Conservation (phyloP, 2,797 vertebrate genomes). For the Spheniscus humboldti region DNA sequence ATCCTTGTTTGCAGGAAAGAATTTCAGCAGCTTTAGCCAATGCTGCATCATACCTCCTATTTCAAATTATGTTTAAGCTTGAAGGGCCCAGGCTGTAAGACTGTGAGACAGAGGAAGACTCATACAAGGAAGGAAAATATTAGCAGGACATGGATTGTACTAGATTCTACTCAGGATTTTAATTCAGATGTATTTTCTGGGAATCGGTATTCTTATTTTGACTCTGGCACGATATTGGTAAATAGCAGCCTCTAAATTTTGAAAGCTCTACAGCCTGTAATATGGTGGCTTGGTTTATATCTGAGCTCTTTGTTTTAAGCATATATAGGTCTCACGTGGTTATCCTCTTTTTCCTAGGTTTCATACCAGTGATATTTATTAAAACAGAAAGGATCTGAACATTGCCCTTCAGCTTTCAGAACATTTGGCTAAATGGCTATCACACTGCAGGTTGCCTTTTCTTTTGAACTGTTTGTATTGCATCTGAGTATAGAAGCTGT, state of each 20-base stretch:
- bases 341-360: not conserved
- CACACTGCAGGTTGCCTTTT: not conserved
- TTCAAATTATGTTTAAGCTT: not conserved
- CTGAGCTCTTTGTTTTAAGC: not conserved
- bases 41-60: not conserved
- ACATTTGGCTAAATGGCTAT: not conserved
- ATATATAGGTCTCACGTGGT: not conserved
- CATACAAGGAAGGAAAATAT: not conserved
- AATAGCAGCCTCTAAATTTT: not conserved
- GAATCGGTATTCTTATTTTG: not conserved
- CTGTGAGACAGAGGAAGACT: not conserved
- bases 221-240: not conserved
- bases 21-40: not conserved
- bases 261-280: not conserved
- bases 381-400: not conserved
- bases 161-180: not conserved
- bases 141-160: not conserved
- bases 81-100: not conserved
- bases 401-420: not conserved
- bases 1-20: not conserved
- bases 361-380: not conserved
- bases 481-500: not conserved
- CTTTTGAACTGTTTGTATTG: not conserved
- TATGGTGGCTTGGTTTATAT: not conserved
- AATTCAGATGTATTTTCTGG: not conserved